These are phyloP conservation scores for Caenorhabditis japonica DNA, from an alignment of 2,888 invertebrate genomes.

Conservation along the genomic window DNA sequence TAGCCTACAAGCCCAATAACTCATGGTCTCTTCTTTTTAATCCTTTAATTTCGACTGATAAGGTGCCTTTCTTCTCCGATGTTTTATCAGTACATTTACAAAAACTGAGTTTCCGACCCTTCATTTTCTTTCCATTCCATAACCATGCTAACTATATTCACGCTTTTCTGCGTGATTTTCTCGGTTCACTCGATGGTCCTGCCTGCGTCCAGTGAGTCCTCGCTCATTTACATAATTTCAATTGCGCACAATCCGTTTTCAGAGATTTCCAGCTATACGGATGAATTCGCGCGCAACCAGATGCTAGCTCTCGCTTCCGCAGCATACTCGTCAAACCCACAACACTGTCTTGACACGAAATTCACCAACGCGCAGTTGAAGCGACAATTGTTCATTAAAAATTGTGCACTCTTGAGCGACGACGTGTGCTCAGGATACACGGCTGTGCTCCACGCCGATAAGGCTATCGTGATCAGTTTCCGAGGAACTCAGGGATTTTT, in stretches of 20 bases:
- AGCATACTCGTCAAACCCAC: slow-evolving; percentile 63
- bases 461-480: slow-evolving; percentile 69
- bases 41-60: slow-evolving; percentile 37
- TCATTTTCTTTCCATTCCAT: slow-evolving; percentile 6
- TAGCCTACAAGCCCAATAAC: too few relatives aligned
- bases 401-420: slow-evolving; percentile 43
- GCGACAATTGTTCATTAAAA: slow-evolving; percentile 47
- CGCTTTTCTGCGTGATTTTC: slow-evolving; percentile 27
- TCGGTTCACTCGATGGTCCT: slow-evolving; percentile 21
- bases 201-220: slow-evolving; percentile 36
- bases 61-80: slow-evolving; percentile 16
- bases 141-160: slow-evolving; percentile 37
- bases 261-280: slow-evolving; percentile 51
- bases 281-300: slow-evolving; percentile 55
- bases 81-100: too few relatives aligned
- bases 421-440: slow-evolving; percentile 66
- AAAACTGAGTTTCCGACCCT: slow-evolving; percentile 20
- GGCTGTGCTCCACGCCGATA: slow-evolving; percentile 55
- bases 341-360: slow-evolving; percentile 54
- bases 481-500: slow-evolving; percentile 66
- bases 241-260: too few relatives aligned
- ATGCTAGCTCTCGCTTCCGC: slow-evolving; percentile 64
- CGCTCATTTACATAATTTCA: too few relatives aligned
- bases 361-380: slow-evolving; percentile 55
- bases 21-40: too few relatives aligned